Evolutionary conservation across 2,797 vertebrate species (phyloP).

Genomic region (Sternotherus odoratus): DNA sequence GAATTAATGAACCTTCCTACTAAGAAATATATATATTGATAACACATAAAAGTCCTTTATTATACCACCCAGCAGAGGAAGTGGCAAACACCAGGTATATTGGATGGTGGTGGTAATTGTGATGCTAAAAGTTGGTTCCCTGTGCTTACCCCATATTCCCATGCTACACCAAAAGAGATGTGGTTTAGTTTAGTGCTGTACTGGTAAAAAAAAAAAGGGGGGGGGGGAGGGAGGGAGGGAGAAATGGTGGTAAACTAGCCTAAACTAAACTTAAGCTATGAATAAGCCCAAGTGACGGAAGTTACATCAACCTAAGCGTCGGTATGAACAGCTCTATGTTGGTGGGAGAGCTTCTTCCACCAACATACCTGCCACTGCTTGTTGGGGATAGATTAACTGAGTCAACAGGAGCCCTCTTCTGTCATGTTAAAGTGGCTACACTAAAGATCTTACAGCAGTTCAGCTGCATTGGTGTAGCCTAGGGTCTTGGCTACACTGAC

Average conservation of each 20-base stretch:
- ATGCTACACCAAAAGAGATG: neutral
- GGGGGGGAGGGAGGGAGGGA: too few relatives aligned
- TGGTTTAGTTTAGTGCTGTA: neutral
- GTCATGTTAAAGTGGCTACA: too few relatives aligned
- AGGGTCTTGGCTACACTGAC: neutral
- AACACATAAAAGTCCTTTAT: neutral
- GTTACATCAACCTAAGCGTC: neutral
- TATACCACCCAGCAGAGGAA: neutral
- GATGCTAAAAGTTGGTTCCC: neutral
- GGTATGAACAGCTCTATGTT: too few relatives aligned
- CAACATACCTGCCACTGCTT: too few relatives aligned
- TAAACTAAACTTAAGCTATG: neutral
- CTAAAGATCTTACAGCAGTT: neutral
- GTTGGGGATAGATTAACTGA: too few relatives aligned
- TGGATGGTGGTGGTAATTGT: neutral
- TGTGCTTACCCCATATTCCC: neutral
- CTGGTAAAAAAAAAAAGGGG: too few relatives aligned
- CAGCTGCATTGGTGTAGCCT: neutral
- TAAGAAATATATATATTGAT: neutral
- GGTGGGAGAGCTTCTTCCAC: neutral
- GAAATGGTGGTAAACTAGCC: too few relatives aligned
- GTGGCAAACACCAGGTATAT: too few relatives aligned
- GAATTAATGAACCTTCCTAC: neutral
- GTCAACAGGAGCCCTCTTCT: too few relatives aligned
- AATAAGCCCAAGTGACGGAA: neutral